Base-by-base conservation (phyloP, 2,797 vertebrate genomes). In the Cyprinella venusta region DNA sequence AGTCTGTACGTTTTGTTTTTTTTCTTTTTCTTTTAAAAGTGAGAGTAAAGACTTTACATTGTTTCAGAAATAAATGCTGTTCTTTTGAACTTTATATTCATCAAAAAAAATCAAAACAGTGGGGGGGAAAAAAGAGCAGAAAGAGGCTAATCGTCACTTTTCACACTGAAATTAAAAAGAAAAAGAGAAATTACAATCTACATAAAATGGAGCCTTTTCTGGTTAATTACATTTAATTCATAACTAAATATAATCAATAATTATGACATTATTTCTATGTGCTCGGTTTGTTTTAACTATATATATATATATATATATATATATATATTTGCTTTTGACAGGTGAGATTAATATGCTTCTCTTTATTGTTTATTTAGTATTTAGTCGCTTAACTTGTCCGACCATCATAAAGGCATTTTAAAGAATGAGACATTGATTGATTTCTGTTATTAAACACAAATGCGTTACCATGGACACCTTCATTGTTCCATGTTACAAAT, bases 381-480 rank as follows among this genome's bases (percentile, higher is more conserved):
- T 36, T 65, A 33, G 16, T 36, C 2, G 1, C 63, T 64, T 26
- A n/a, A 38, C 6, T 38, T 38, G 7, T 8, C 30, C 6, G 2
- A 45, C 21, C 48, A n/a, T 12, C 18, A 54, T 19, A 52, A 12
- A 33, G 18, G 15, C 40, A 24, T 52, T 74, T 30, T 24, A 40
- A 2, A n/a, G 10, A 36, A 38, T 26, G 12, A 33, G 16, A 74
- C 48, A 18, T 33, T 54, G 70, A 74, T 54, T 52, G 24, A 74
- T 33, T 74, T 74, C 26, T 54, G 70, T 30, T 63, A n/a, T 42
- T 30, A 63, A 63, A 76, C 38, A 63, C n/a, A 71, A 16, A 76
- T 18, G n/a, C 19, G 38, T 19, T 71, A 30, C 42, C 8, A 71
- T 30, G 36, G 56, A 18, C 54, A 42, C 54, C 38, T 42, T n/a